Evolutionary conservation across 2,797 vertebrate genomes (phyloP).

Genomic region (Parauchenoglanis punctatus): DNA sequence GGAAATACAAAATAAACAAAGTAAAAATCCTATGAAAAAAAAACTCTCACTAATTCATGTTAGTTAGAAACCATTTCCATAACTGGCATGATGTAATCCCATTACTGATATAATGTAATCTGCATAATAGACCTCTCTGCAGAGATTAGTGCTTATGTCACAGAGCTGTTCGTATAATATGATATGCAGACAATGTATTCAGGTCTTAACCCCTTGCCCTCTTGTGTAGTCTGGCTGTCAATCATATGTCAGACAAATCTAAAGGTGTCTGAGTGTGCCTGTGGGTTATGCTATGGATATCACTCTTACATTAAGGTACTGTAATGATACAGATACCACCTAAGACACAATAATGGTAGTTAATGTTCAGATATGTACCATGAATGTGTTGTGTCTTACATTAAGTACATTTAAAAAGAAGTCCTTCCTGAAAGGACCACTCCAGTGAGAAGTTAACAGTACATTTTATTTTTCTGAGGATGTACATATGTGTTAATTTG

Average conservation of each 20-base stretch:
- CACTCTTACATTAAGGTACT: background rate
- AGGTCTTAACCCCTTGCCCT: slow-evolving; percentile 19
- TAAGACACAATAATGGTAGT: background rate
- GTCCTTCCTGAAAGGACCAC: background rate
- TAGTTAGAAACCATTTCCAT: background rate
- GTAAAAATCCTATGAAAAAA: background rate
- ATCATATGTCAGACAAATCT: slow-evolving; percentile 63
- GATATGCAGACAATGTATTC: slow-evolving; percentile 51
- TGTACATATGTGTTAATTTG: background rate
- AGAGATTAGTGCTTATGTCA: slow-evolving; percentile 1
- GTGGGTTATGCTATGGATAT: background rate
- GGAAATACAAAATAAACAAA: background rate
- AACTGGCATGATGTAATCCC: background rate
- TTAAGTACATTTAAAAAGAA: background rate
- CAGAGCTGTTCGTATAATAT: slow-evolving; percentile 8
- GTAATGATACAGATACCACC: background rate
- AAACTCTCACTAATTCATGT: background rate
- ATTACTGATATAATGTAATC: background rate
- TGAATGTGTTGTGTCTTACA: background rate
- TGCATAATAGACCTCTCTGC: background rate
- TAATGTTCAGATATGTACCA: background rate
- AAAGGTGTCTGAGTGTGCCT: slow-evolving; percentile 27
- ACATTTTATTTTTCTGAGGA: background rate
- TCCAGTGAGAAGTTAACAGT: background rate
- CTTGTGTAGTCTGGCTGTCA: slow-evolving; percentile 15